Conservation (phyloP, 2,888 invertebrate species). For the Schizotus pectinicornis region DNA sequence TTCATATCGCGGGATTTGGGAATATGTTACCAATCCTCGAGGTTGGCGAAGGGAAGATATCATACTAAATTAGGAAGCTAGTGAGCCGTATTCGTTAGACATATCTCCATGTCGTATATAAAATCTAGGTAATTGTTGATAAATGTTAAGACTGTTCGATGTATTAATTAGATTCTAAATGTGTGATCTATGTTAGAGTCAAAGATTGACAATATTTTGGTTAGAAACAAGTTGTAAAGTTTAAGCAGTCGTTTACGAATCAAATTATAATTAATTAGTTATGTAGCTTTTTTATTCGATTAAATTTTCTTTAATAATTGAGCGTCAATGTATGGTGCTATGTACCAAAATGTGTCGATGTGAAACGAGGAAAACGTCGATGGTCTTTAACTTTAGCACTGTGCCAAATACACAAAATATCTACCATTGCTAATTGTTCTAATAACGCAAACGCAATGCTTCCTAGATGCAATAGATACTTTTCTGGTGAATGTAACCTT, state of each 20-base stretch:
- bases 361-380: neutral
- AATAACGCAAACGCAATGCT: no score
- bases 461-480: no score
- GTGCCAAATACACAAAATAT: no score
- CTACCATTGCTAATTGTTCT: no score
- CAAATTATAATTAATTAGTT: slow-evolving; percentile 1
- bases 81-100: slow-evolving; percentile 37
- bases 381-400: no score
- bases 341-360: slow-evolving; percentile 24
- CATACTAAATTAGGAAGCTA: slow-evolving; percentile 15
- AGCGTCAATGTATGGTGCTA: slow-evolving; percentile 37
- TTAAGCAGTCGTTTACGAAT: neutral
- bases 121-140: slow-evolving; percentile 39
- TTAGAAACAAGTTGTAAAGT: slow-evolving; percentile 14
- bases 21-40: slow-evolving; percentile 5
- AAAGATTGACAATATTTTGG: slow-evolving; percentile 35
- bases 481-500: no score
- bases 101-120: slow-evolving; percentile 40
- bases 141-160: slow-evolving; percentile 41
- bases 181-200: slow-evolving; percentile 37
- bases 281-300: slow-evolving; percentile 20
- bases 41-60: slow-evolving; percentile 13
- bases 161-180: slow-evolving; percentile 36
- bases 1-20: slow-evolving; percentile 3
- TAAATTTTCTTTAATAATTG: slow-evolving; percentile 19